These are phyloP conservation scores for Pipistrellus pygmaeus DNA, from an alignment of 2,797 vertebrate genomes.

Conservation along the genomic window DNA sequence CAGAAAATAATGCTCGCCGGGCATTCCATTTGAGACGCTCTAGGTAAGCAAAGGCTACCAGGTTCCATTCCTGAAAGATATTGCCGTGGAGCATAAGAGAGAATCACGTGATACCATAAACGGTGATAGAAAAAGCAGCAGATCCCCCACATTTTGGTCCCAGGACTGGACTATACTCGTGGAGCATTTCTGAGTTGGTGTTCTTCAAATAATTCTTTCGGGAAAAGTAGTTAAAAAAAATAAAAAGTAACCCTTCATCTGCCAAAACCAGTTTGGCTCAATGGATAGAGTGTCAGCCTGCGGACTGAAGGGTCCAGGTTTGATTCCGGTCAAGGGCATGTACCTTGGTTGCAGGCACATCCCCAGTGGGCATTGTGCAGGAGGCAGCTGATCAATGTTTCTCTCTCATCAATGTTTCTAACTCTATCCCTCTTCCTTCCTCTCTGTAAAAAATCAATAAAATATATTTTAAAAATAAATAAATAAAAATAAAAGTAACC, in stretches of 20 bases:
- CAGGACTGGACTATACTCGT: not conserved
- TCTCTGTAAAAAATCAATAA: no score
- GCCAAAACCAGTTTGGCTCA: no score
- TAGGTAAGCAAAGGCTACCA: not conserved
- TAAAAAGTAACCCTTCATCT: not conserved
- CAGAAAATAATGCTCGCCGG: not conserved
- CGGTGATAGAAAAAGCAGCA: not conserved
- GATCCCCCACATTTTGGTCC: not conserved
- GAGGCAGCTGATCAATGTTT: no score
- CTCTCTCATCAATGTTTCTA: no score
- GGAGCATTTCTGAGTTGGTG: not conserved
- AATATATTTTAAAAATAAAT: not conserved
- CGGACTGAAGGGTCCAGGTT: no score
- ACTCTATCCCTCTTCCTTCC: no score
- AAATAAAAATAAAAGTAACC: not conserved
- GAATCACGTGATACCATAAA: not conserved
- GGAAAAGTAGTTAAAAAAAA: not conserved
- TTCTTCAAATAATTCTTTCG: constrained; percentile 10
- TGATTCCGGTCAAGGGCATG: no score
- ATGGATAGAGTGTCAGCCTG: no score
- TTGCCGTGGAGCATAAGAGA: not conserved
- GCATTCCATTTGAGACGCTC: not conserved
- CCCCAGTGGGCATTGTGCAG: no score
- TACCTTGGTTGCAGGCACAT: no score
- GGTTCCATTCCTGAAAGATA: not conserved